phyloP scores from a whole-genome alignment of 2,113 vertebrate species.

The Mionectes macconnelli region DNA sequence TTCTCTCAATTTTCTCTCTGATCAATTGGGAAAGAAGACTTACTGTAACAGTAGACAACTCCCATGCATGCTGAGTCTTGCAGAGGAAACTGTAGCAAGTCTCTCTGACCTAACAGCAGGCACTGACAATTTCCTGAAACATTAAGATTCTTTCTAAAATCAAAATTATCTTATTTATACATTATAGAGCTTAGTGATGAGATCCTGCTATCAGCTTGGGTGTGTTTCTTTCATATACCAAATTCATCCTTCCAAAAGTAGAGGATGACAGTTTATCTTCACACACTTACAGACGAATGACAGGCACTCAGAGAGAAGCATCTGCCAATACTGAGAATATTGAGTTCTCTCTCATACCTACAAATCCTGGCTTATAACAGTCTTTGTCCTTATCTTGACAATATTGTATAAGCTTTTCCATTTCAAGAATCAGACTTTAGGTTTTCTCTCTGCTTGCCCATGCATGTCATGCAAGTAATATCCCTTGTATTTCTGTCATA shows the following conservation, averaged over 20 bases:
- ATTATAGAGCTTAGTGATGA: background rate
- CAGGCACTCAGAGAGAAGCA: background rate
- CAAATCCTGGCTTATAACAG: background rate
- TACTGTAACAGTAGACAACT: background rate
- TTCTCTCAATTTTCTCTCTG: background rate
- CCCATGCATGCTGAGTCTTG: background rate
- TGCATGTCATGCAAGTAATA: background rate
- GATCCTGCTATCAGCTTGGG: background rate
- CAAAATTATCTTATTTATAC: background rate
- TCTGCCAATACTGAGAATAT: background rate
- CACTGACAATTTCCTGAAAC: background rate
- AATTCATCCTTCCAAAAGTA: background rate
- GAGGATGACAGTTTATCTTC: background rate
- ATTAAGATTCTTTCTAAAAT: background rate
- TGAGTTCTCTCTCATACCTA: background rate
- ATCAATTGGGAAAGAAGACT: background rate
- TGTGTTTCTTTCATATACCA: background rate
- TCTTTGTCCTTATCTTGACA: background rate
- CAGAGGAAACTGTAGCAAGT: background rate
- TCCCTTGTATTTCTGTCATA: background rate
- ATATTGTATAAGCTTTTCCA: background rate
- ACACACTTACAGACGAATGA: background rate
- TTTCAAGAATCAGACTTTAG: background rate
- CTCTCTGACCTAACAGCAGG: background rate
- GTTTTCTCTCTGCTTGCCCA: background rate